A percentile compares a stretch with the other conserved stretches of the same genome.
Evolutionary conservation across 2,797 vertebrate genomes (phyloP).

Genomic region (Lemur catta): DNA sequence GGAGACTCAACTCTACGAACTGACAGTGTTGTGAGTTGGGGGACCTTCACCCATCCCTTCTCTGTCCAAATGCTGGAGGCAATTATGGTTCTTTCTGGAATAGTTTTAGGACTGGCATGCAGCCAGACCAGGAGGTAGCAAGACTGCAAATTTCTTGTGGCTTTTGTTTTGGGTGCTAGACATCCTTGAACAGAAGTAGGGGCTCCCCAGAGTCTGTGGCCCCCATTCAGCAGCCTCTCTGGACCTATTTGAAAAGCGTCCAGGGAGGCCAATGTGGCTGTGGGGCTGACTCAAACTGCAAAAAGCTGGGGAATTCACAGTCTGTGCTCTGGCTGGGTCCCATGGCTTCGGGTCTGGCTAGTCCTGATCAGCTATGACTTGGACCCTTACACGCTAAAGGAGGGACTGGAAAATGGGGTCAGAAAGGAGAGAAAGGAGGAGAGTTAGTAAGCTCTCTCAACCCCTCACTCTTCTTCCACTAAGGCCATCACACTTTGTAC

Average conservation of each 20-base stretch:
- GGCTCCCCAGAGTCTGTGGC: background rate
- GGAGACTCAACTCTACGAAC: background rate
- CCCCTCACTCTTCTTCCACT: background rate
- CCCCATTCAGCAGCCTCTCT: background rate
- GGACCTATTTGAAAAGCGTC: background rate
- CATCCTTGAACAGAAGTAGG: constrained; percentile 2
- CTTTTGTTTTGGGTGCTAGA: constrained; percentile 39
- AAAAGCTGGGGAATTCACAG: constrained; percentile 3
- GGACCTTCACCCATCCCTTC: background rate
- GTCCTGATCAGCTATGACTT: background rate
- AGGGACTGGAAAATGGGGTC: background rate
- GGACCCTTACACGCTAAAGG: background rate
- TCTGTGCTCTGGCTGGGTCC: background rate
- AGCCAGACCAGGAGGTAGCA: background rate
- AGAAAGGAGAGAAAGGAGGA: background rate
- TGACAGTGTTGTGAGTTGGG: background rate
- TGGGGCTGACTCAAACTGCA: constrained; percentile 35
- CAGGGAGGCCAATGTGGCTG: background rate
- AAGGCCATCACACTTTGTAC: background rate
- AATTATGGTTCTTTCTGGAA: background rate
- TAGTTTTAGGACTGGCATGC: background rate
- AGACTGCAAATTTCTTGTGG: background rate
- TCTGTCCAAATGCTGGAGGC: background rate
- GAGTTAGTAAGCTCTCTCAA: background rate
- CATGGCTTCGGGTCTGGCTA: constrained; percentile 4